These are phyloP conservation scores for Melanerpes formicivorus DNA, from an alignment of 2,113 vertebrate species.

Conservation along the genomic window DNA sequence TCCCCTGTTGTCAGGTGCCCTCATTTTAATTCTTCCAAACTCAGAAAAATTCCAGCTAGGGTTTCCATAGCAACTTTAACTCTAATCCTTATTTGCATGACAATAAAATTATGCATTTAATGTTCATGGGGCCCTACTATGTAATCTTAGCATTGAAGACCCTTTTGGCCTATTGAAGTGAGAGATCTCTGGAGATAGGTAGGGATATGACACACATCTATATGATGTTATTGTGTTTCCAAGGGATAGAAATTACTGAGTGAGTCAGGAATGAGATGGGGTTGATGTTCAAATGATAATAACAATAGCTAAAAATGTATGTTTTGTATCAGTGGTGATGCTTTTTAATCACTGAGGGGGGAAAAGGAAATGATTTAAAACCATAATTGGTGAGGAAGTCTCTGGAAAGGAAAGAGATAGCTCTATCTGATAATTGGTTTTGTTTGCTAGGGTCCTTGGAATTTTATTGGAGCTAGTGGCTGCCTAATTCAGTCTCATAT, in stretches of 20 bases:
- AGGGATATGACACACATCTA: not conserved
- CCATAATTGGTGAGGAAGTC: not conserved
- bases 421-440: not conserved
- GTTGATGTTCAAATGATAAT: not conserved
- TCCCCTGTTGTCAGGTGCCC: not conserved
- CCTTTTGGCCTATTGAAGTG: not conserved
- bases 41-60: not conserved
- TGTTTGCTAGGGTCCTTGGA: not conserved
- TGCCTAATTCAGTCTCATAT: not conserved
- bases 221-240: not conserved
- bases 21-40: not conserved
- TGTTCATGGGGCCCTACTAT: not conserved
- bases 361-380: not conserved
- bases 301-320: not conserved
- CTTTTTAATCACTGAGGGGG: not conserved
- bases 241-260: not conserved
- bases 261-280: not conserved
- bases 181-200: not conserved
- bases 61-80: slow-evolving; percentile 26
- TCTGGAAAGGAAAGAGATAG: not conserved
- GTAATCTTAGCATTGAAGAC: not conserved
- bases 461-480: not conserved
- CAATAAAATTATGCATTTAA: not conserved
- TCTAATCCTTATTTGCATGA: not conserved
- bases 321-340: not conserved